phyloP scores from a whole-genome alignment of 92 coral and sea anemone genomes.

The Zoanthus sociatus region DNA sequence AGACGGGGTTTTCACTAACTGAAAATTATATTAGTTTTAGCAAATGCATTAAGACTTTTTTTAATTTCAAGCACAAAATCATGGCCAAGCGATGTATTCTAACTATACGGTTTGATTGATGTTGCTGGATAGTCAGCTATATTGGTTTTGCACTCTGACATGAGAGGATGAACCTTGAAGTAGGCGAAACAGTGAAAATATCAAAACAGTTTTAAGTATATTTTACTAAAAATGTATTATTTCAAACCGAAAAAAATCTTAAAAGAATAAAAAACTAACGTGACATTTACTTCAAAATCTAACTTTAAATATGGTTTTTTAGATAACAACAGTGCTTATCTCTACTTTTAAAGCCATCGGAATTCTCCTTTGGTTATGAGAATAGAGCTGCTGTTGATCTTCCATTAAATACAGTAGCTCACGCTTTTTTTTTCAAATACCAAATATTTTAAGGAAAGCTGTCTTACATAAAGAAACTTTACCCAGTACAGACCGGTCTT shows the following conservation, averaged over 20 bases:
- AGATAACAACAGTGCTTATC: conserved; percentile 13
- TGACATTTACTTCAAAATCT: neutral
- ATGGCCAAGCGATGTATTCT: neutral
- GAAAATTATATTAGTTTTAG: neutral
- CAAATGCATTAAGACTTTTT: neutral
- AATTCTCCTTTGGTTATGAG: conserved; percentile 9
- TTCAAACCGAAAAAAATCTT: neutral
- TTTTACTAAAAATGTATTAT: neutral
- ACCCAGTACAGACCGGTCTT: conserved; percentile 1
- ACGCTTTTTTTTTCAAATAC: conserved; percentile 44
- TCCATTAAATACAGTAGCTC: neutral
- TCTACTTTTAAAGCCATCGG: neutral
- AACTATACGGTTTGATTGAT: conserved; percentile 4
- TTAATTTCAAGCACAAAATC: conserved; percentile 4
- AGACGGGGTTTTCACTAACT: neutral
- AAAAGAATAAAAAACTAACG: neutral
- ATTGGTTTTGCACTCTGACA: neutral
- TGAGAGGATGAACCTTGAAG: conserved; percentile 1
- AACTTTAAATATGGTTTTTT: conserved; percentile 10
- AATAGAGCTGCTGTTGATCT: conserved; percentile 29
- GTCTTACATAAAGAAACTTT: too few species aligned
- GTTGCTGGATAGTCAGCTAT: neutral
- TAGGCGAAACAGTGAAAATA: conserved; percentile 1
- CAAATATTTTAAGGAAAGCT: neutral
- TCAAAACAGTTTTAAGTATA: neutral